Conservation (phyloP, 2,113 vertebrate species). For the Verasper variegatus region DNA sequence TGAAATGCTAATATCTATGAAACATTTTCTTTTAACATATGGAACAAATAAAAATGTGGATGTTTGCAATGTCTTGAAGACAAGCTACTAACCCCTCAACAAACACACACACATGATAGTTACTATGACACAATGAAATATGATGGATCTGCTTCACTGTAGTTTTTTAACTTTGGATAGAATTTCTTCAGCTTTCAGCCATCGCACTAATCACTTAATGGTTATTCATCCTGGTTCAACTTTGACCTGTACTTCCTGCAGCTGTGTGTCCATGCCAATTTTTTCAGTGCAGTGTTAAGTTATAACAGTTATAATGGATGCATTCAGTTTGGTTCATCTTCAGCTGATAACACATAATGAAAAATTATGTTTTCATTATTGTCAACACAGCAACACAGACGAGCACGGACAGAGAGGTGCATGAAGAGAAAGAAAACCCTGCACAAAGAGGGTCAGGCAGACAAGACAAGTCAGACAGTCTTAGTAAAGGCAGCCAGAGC, state of each 20-base stretch:
- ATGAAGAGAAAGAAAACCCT: too few species aligned
- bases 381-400: too few species aligned
- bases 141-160: too few species aligned
- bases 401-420: too few species aligned
- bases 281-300: neutral
- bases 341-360: too few species aligned
- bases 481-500: constrained; percentile 45
- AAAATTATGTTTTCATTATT: too few species aligned
- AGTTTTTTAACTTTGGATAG: too few species aligned
- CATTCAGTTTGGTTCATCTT: too few species aligned
- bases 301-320: too few species aligned
- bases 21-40: too few species aligned
- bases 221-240: neutral
- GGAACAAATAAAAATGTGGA: neutral
- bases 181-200: neutral
- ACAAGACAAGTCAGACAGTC: constrained; percentile 39
- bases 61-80: neutral
- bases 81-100: neutral
- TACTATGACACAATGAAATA: too few species aligned
- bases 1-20: too few species aligned
- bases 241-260: neutral
- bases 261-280: neutral
- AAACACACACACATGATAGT: neutral
- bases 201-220: neutral
- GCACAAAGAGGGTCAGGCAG: neutral